Percentiles rank a stretch among this genome's conserved stretches.
Conservation (phyloP, 1,140 invertebrate genomes). For the Sycobia sp. region DNA sequence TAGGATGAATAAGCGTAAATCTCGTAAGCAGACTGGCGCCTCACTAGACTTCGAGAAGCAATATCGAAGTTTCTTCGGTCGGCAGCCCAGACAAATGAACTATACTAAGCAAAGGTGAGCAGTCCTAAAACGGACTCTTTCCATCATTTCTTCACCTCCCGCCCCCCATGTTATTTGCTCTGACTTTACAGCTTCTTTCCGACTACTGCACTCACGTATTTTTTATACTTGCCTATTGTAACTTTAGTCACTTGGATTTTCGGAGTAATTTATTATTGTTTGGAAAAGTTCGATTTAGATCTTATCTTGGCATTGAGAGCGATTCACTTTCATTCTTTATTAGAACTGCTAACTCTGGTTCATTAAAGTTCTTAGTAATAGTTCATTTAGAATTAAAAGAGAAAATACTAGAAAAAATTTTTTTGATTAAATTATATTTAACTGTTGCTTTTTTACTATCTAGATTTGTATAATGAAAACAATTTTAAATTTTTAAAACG, state of each 20-base stretch:
- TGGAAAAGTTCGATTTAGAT: slow-evolving; percentile 6
- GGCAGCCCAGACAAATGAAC: background rate
- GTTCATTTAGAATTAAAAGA: too few relatives aligned
- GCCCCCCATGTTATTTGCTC: background rate
- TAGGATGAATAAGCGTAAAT: slow-evolving; percentile 8
- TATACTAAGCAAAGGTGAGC: slow-evolving; percentile 6
- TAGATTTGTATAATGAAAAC: too few relatives aligned
- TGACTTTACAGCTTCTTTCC: background rate
- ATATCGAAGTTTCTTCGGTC: slow-evolving; percentile 26
- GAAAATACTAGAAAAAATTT: too few relatives aligned
- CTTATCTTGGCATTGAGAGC: too few relatives aligned
- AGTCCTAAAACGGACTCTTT: background rate
- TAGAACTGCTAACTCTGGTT: too few relatives aligned
- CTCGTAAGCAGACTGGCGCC: background rate
- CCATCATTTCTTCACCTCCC: background rate
- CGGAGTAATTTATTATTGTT: slow-evolving; percentile 17
- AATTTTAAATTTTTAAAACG: too few relatives aligned
- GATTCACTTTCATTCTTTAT: too few relatives aligned
- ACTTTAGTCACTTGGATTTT: background rate
- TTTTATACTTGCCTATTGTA: background rate
- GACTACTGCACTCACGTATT: background rate
- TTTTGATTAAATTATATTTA: too few relatives aligned
- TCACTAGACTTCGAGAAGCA: slow-evolving; percentile 11
- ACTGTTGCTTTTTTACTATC: too few relatives aligned
- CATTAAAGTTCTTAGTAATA: too few relatives aligned